phyloP scores from a whole-genome alignment of 2,113 vertebrate genomes.

The crab-eating macaque (Macaca fascicularis) region DNA sequence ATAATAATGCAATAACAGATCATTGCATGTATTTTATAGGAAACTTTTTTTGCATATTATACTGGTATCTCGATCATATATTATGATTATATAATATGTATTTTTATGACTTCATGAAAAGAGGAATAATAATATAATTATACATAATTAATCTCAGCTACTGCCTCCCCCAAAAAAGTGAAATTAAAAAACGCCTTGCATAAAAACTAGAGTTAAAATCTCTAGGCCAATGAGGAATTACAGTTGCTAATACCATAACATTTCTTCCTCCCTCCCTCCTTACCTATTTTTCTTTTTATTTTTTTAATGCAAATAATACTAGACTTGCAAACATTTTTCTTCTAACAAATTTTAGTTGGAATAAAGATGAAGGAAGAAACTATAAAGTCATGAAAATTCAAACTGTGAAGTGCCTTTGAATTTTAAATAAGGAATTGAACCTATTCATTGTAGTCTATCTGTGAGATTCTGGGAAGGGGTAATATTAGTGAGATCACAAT shows the following conservation, averaged over 20 bases:
- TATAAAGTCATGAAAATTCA: background rate
- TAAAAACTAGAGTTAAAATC: background rate
- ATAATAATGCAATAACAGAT: background rate
- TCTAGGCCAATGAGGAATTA: background rate
- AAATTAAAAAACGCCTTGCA: background rate
- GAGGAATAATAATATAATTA: background rate
- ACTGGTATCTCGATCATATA: background rate
- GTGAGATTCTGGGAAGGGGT: background rate
- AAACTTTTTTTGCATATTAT: conserved; percentile 1
- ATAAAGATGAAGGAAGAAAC: background rate
- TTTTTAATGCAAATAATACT: background rate
- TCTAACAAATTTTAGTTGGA: background rate
- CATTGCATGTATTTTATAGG: background rate
- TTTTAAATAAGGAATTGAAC: background rate
- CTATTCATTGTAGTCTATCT: background rate
- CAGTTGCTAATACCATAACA: background rate
- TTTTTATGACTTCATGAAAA: background rate
- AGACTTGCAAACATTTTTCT: background rate
- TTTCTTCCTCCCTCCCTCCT: background rate
- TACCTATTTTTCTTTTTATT: background rate
- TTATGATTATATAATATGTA: background rate
- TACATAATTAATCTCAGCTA: background rate
- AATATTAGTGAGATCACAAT: background rate
- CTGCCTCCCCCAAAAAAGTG: background rate
- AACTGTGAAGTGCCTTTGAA: background rate